phyloP scores from a whole-genome alignment of 2,797 vertebrate species.

The Enteromius anoplus region DNA sequence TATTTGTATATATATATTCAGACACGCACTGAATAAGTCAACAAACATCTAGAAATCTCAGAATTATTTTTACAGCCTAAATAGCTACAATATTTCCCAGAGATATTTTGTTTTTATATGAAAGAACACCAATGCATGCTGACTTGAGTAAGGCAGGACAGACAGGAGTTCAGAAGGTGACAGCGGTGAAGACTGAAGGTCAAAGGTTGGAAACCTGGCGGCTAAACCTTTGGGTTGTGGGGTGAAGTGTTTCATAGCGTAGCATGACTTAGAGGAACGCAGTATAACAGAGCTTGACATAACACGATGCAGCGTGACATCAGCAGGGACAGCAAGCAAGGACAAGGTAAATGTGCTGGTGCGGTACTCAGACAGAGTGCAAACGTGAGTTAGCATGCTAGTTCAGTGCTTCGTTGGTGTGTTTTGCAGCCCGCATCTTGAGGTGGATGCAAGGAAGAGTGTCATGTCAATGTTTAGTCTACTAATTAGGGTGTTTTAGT shows the following conservation, averaged over 20 bases:
- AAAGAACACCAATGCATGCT: slow-evolving; percentile 93
- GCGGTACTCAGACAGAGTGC: neutral
- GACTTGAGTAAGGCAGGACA: slow-evolving; percentile 75
- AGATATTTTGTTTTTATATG: slow-evolving; percentile 70
- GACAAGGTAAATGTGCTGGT: slow-evolving; percentile 4
- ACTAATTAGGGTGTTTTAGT: slow-evolving; percentile 1
- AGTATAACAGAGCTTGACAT: slow-evolving; percentile 38
- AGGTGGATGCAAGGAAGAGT: slow-evolving; percentile 15
- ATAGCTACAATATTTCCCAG: slow-evolving; percentile 62
- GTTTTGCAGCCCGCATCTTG: slow-evolving; percentile 6
- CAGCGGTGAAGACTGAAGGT: slow-evolving; percentile 42
- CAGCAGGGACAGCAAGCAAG: slow-evolving; percentile 44
- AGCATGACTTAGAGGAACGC: slow-evolving; percentile 28
- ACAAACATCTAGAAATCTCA: slow-evolving; percentile 76
- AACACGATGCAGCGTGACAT: slow-evolving; percentile 43
- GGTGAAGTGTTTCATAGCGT: slow-evolving; percentile 27
- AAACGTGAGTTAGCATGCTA: slow-evolving; percentile 28
- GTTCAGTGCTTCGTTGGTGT: neutral
- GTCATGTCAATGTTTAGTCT: slow-evolving; percentile 16
- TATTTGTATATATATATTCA: slow-evolving; percentile 73
- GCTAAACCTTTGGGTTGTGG: slow-evolving; percentile 44
- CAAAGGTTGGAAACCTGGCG: slow-evolving; percentile 53
- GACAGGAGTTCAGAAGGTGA: slow-evolving; percentile 46
- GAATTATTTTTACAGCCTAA: slow-evolving; percentile 66
- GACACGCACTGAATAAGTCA: slow-evolving; percentile 76